A percentile compares a stretch with the other conserved stretches of the same genome.
Evolutionary conservation across 2,797 vertebrate genomes (phyloP).

Genomic region (Ptychobarbus kaznakovi): DNA sequence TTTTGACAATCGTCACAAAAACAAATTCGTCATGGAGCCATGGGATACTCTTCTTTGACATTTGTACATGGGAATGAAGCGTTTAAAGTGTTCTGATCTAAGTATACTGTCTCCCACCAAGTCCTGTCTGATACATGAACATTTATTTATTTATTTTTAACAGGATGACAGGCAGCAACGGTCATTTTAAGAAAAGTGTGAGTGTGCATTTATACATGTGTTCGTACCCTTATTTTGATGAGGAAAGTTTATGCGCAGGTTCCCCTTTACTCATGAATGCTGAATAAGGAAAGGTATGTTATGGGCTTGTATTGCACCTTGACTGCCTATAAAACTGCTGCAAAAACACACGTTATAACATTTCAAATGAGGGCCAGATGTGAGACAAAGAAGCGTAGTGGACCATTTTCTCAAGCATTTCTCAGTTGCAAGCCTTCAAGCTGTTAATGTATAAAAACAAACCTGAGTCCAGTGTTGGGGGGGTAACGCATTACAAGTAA

Average conservation of each 20-base stretch:
- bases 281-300: conserved; percentile 24
- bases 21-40: neutral
- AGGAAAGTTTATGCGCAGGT: neutral
- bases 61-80: conserved; percentile 7
- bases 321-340: conserved; percentile 26
- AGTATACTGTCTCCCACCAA: neutral
- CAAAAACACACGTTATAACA: conserved; percentile 10
- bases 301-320: neutral
- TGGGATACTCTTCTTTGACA: neutral
- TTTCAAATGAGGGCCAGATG: conserved; percentile 34
- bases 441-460: neutral
- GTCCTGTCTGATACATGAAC: neutral
- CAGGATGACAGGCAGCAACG: neutral
- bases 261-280: neutral
- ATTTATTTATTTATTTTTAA: neutral
- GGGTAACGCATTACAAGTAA: no score
- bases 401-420: neutral
- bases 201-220: neutral
- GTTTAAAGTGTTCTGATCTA: neutral
- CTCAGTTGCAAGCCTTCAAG: neutral
- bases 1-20: neutral
- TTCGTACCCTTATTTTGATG: neutral
- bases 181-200: neutral
- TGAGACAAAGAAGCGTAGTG: conserved; percentile 3
- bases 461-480: neutral